phyloP scores from a whole-genome alignment of 2,888 invertebrate genomes.

The Heliconius aoede region DNA sequence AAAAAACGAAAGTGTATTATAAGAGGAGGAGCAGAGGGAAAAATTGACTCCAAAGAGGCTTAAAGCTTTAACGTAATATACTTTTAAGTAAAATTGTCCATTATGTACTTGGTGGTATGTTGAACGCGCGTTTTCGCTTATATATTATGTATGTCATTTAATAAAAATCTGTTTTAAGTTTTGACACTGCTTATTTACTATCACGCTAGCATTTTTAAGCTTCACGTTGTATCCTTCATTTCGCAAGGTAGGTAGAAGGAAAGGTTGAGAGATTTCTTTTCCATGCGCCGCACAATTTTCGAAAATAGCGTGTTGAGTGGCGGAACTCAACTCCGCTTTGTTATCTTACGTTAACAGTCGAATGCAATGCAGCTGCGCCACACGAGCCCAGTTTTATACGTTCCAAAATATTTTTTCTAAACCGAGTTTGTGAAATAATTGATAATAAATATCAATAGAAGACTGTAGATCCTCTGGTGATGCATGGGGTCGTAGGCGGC shows the following conservation, averaged over 20 bases:
- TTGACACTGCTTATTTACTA: no score
- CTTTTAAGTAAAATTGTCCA: slow-evolving; percentile 14
- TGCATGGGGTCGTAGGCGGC: no score
- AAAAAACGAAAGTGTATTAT: slow-evolving; percentile 9
- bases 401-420: no score
- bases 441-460: no score
- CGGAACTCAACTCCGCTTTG: background rate
- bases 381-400: background rate
- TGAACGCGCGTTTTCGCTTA: background rate
- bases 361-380: background rate
- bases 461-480: no score
- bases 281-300: background rate
- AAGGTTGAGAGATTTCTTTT: background rate
- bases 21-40: background rate
- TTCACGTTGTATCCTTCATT: background rate
- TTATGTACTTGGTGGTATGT: background rate
- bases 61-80: background rate
- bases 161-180: no score
- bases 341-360: background rate
- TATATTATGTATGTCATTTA: no score
- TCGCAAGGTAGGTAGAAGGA: background rate
- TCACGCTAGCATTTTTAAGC: no score
- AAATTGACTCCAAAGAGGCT: slow-evolving; percentile 10
- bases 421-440: no score
- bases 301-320: background rate